These are phyloP conservation scores for Drosophila pseudoobscura DNA, from an alignment of 1,140 invertebrate genomes.

Conservation along the genomic window DNA sequence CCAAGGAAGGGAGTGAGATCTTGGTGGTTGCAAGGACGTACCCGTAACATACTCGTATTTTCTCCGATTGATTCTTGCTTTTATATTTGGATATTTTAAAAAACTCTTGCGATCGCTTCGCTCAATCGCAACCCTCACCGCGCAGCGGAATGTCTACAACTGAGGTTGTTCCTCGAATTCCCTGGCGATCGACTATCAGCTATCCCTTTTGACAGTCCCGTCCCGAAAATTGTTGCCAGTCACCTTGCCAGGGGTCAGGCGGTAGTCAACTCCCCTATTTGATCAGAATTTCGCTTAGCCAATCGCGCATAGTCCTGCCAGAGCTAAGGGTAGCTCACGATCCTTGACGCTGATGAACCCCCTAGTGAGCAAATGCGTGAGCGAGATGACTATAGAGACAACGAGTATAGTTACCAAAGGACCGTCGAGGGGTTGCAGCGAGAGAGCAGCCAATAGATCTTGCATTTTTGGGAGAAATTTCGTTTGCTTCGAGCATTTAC, in stretches of 20 bases:
- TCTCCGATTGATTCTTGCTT: too few species aligned
- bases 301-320: slow-evolving; percentile 25
- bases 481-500: slow-evolving; percentile 12
- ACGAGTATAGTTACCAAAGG: too few species aligned
- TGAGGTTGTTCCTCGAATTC: slow-evolving; percentile 16
- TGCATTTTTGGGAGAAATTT: background rate
- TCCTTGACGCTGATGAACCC: slow-evolving; percentile 1
- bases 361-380: background rate
- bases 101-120: background rate
- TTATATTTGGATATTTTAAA: too few species aligned
- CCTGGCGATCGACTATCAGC: background rate
- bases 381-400: slow-evolving; percentile 30
- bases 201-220: slow-evolving; percentile 37
- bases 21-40: background rate
- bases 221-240: slow-evolving; percentile 43
- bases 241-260: slow-evolving; percentile 37
- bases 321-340: slow-evolving; percentile 49
- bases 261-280: slow-evolving; percentile 59
- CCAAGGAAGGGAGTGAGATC: background rate
- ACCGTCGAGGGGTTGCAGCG: background rate
- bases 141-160: slow-evolving; percentile 37
- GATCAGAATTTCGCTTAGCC: slow-evolving; percentile 52
- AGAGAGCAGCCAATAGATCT: background rate
- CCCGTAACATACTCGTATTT: too few species aligned
- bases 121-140: slow-evolving; percentile 1